Evolutionary conservation across 2,797 vertebrate genomes (phyloP), one percentile per base, ranked within the genome.

Genomic region (Aplochiton taeniatus): DNA sequence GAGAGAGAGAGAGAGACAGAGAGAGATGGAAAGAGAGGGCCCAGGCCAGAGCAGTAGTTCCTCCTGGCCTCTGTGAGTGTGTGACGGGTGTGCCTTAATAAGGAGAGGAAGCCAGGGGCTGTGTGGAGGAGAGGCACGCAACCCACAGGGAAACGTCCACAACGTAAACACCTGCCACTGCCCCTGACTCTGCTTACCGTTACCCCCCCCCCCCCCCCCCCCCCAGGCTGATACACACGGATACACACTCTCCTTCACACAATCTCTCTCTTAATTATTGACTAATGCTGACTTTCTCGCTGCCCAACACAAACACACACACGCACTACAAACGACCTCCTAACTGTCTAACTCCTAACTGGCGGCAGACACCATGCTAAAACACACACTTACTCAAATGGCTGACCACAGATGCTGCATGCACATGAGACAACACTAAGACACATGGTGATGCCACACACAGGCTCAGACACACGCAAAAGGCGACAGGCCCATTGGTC

Each of bases 121-220:
- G 65, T 65, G 13, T 64, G 78, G 54, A 31, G 31, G 31, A 31
- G 31, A 31, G 31, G 31, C 2, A 69, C 75, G 66, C 75, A 63
- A 86, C 31, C 65, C 70, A 66, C 63, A 61, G 77, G 81, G 61
- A 78, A 90, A 87, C 71, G 78, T 81, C 64, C 80, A 74, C 82
- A 88, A 86, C 71, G 84, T 91, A 92, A 91, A 92, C 92, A 89
- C 85, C 85, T 88, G 82, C 84, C 87, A 84, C 76, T 52, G 43
- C 70, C 69, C 52, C 63, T 42, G 73, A 73, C 82, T 62, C 85
- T 83, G 83, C 70, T 84, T 87, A 81, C 69, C 64, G 72, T 90
- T 82, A 87, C 51, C 77, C 67, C 31, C 72, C 55, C 77, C 67
- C 31, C 72, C 55, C 51, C 77, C 67, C 31, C 72, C 55, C 48